Percentiles rank a stretch among this genome's conserved stretches.
phyloP scores from a whole-genome alignment of 2,888 invertebrate genomes.

The Ectropis crepuscularia region DNA sequence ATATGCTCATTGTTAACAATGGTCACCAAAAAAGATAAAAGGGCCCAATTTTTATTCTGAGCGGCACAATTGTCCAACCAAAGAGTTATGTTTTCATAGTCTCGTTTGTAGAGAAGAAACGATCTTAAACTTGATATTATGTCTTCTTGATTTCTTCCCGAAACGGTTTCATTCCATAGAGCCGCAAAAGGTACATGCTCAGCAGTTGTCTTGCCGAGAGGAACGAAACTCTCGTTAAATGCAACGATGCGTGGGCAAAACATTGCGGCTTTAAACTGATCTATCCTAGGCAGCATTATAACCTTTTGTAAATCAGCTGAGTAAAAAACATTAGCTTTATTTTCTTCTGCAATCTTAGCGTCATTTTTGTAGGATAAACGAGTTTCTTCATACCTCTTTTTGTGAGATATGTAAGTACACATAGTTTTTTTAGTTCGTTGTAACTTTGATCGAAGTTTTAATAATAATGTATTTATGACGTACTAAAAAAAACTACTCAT shows the following conservation, averaged over 20 bases:
- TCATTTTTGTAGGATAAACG: slow-evolving; percentile 8
- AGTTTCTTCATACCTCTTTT: no score
- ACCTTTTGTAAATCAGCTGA: slow-evolving; percentile 34
- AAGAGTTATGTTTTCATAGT: not conserved
- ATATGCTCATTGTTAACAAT: not conserved
- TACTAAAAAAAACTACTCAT: no score
- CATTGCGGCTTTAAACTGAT: slow-evolving; percentile 34
- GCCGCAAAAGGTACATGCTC: not conserved
- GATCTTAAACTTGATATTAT: slow-evolving; percentile 2
- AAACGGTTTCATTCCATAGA: slow-evolving; percentile 1
- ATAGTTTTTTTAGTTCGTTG: no score
- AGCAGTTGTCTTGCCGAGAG: slow-evolving; percentile 17
- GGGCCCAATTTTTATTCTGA: slow-evolving; percentile 30
- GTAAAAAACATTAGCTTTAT: slow-evolving; percentile 10
- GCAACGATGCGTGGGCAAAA: slow-evolving; percentile 28
- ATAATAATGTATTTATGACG: no score
- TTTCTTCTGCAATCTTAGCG: slow-evolving; percentile 5
- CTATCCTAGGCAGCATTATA: slow-evolving; percentile 36
- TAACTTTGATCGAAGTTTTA: no score
- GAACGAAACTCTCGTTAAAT: slow-evolving; percentile 34
- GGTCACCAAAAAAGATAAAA: slow-evolving; percentile 1
- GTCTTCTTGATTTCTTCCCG: slow-evolving; percentile 1
- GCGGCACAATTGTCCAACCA: slow-evolving; percentile 28
- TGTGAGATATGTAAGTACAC: no score
- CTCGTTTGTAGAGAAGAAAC: not conserved